Evolutionary conservation across 2,113 vertebrate species (phyloP).

Genomic region (Myiagra hebetior): DNA sequence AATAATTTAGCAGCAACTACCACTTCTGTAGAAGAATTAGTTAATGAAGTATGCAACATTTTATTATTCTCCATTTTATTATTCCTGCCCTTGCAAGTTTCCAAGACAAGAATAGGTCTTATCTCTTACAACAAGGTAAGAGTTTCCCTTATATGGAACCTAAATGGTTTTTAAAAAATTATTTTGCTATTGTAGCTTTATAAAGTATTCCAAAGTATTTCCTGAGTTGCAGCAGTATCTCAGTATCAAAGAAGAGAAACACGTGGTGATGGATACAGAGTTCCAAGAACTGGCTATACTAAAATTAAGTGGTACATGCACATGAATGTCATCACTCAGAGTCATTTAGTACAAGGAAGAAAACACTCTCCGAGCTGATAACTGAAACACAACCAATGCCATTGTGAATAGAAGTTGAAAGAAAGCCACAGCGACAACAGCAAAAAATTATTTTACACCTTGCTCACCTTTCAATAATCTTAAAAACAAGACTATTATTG

Average conservation of each 20-base stretch:
- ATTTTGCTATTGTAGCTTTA: not conserved
- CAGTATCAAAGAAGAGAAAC: not conserved
- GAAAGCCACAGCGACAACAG: not conserved
- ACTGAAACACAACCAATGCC: not conserved
- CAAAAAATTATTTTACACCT: not conserved
- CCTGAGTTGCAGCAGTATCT: not conserved
- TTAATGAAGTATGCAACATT: not conserved
- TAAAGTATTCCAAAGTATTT: not conserved
- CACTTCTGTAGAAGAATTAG: not conserved
- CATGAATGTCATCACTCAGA: not conserved
- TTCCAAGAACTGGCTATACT: not conserved
- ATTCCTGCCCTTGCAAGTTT: not conserved
- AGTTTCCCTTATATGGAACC: not conserved
- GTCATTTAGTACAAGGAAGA: not conserved
- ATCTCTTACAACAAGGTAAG: not conserved
- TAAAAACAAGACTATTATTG: not conserved
- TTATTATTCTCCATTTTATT: not conserved
- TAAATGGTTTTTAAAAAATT: not conserved
- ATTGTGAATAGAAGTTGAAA: not conserved
- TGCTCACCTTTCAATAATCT: not conserved
- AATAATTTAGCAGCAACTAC: not conserved
- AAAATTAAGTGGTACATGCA: not conserved
- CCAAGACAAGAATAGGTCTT: not conserved
- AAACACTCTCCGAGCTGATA: not conserved
- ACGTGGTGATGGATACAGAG: not conserved